phyloP scores from a whole-genome alignment of 1,140 invertebrate species.

The Pseudomyrmex pallidus region DNA sequence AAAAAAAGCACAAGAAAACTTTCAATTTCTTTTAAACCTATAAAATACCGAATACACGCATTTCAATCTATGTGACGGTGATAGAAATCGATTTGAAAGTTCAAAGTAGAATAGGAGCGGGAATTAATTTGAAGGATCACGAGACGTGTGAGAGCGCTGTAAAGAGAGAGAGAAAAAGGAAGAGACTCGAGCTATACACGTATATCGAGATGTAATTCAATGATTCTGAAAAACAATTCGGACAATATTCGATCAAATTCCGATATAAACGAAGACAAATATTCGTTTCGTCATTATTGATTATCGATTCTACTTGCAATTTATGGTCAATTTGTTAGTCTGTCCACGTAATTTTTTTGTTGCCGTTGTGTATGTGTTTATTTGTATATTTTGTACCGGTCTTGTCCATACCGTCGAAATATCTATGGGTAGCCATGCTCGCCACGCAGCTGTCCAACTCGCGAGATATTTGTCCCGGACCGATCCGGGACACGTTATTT shows the following conservation, averaged over 20 bases:
- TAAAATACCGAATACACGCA: neutral
- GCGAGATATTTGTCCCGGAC: slow-evolving; percentile 53
- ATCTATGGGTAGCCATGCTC: slow-evolving; percentile 38
- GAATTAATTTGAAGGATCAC: slow-evolving; percentile 42
- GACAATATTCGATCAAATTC: neutral
- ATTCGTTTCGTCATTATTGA: slow-evolving; percentile 18
- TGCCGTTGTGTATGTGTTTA: neutral
- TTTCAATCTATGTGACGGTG: slow-evolving; percentile 12
- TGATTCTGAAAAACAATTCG: neutral
- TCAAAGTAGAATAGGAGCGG: slow-evolving; percentile 19
- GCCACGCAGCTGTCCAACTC: slow-evolving; percentile 38
- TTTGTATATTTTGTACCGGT: slow-evolving; percentile 17
- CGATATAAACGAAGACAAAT: slow-evolving; percentile 25
- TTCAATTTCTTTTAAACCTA: no score
- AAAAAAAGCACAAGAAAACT: no score
- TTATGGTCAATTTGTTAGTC: neutral
- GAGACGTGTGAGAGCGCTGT: neutral
- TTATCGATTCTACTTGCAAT: slow-evolving; percentile 23
- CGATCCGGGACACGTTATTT: slow-evolving; percentile 42
- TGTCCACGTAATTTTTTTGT: no score
- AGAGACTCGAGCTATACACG: no score
- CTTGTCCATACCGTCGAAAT: slow-evolving; percentile 30
- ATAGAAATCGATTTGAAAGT: slow-evolving; percentile 40
- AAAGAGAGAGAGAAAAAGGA: no score
- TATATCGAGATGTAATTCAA: slow-evolving; percentile 1